phyloP scores from a whole-genome alignment of 2,888 invertebrate genomes.

The Pycnomerus fuliginosus region DNA sequence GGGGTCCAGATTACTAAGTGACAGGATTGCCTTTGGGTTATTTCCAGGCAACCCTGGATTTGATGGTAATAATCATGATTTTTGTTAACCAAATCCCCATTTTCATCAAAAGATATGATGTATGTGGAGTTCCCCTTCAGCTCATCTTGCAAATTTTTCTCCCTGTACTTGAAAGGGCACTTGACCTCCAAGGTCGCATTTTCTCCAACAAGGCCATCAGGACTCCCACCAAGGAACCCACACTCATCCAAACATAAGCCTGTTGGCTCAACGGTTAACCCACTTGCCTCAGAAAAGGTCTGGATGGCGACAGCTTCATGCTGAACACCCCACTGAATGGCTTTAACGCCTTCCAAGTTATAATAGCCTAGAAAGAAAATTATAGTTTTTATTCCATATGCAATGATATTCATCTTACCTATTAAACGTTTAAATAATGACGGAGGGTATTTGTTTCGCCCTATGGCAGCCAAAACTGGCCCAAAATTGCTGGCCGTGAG shows the following conservation, averaged over 20 bases:
- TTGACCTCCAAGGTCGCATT: slow-evolving; percentile 17
- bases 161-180: slow-evolving; percentile 12
- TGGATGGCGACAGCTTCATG: background rate
- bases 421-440: slow-evolving; percentile 11
- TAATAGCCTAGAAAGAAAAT: no score
- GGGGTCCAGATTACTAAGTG: slow-evolving; percentile 3
- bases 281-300: slow-evolving; percentile 1
- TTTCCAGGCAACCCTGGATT: slow-evolving; percentile 9
- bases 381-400: no score
- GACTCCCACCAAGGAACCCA: slow-evolving; percentile 12
- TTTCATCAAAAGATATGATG: background rate
- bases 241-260: slow-evolving; percentile 5
- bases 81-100: background rate
- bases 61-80: slow-evolving; percentile 14
- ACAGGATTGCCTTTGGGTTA: slow-evolving; percentile 2
- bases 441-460: slow-evolving; percentile 9
- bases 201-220: slow-evolving; percentile 14
- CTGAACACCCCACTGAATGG: slow-evolving; percentile 3
- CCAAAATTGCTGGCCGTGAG: slow-evolving; percentile 15
- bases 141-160: background rate
- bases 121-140: background rate
- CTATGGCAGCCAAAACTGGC: background rate
- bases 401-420: no score
- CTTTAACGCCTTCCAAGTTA: background rate
- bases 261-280: slow-evolving; percentile 3